Conservation (phyloP, 2,888 invertebrate species). For the Hesperia comma region DNA sequence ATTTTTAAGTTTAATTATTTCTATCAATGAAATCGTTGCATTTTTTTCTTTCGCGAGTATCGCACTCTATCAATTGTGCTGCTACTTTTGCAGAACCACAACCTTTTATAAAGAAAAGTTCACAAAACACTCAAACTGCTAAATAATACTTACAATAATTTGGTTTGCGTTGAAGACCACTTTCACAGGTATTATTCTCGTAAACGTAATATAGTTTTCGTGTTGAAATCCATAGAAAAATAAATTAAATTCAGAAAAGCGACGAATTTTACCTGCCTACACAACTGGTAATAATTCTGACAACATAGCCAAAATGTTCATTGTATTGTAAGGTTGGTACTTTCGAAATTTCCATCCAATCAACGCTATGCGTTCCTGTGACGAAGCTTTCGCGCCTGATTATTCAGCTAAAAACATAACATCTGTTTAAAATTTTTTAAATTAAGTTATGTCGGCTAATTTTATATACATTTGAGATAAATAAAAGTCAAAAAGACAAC, state of each 20-base stretch:
- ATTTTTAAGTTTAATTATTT: constrained; percentile 28
- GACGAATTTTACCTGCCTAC: constrained; percentile 79
- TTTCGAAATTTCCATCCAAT: constrained; percentile 67
- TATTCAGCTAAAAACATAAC: constrained; percentile 62
- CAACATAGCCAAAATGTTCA: constrained; percentile 75
- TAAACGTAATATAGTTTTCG: constrained; percentile 60
- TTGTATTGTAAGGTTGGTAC: constrained; percentile 67
- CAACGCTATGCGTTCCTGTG: constrained; percentile 54
- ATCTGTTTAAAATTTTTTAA: not conserved
- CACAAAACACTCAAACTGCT: constrained; percentile 64
- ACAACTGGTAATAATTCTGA: constrained; percentile 80
- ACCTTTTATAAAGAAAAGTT: constrained; percentile 80
- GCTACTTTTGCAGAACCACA: constrained; percentile 80
- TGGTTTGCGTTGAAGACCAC: constrained; percentile 53
- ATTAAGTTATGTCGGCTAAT: constrained; percentile 13
- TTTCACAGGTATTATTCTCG: constrained; percentile 57
- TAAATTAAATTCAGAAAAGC: constrained; percentile 68
- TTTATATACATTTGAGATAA: too few species aligned
- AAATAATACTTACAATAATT: constrained; percentile 63
- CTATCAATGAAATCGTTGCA: constrained; percentile 52
- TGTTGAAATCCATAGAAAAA: constrained; percentile 71
- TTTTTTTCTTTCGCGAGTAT: constrained; percentile 73
- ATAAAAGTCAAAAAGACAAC: too few species aligned
- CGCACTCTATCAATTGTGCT: constrained; percentile 77
- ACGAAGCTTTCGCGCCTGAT: constrained; percentile 79